phyloP scores from a whole-genome alignment of 1,140 invertebrate genomes.

The Forficula auricularia region DNA sequence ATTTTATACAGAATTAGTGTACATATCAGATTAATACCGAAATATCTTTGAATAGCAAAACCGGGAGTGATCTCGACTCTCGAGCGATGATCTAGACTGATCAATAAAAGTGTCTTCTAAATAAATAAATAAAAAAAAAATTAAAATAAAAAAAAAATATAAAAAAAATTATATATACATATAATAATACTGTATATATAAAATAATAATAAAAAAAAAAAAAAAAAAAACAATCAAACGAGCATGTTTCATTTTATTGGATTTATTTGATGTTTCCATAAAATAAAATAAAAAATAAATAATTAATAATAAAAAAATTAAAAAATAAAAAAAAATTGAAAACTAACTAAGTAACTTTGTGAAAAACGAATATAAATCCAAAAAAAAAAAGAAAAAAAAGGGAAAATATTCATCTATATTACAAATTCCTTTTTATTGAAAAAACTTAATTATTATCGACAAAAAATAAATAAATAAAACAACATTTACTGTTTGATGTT shows the following conservation, averaged over 20 bases:
- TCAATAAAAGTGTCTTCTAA: slow-evolving; percentile 2
- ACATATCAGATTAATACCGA: neutral
- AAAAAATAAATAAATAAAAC: no score
- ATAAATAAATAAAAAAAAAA: neutral
- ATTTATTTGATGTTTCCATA: slow-evolving; percentile 17
- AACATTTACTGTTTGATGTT: no score
- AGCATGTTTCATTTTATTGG: slow-evolving; percentile 7
- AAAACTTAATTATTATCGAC: no score
- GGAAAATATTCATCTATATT: neutral
- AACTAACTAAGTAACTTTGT: neutral
- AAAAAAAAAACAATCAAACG: no score
- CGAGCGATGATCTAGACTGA: neutral
- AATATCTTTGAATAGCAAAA: neutral
- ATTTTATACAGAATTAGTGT: neutral
- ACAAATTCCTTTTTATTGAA: no score
- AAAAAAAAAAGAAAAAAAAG: no score
- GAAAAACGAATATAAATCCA: no score
- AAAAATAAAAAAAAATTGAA: slow-evolving; percentile 1
- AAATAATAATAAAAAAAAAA: no score
- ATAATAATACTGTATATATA: no score
- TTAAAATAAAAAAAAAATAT: neutral
- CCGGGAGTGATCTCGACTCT: neutral
- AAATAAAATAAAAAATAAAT: neutral
- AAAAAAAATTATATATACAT: slow-evolving; percentile 1
- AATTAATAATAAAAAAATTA: neutral